A percentile compares a stretch with the other conserved stretches of the same genome.
These are phyloP conservation scores for Spodoptera litura DNA, from an alignment of 1,140 invertebrate genomes.

Conservation along the genomic window DNA sequence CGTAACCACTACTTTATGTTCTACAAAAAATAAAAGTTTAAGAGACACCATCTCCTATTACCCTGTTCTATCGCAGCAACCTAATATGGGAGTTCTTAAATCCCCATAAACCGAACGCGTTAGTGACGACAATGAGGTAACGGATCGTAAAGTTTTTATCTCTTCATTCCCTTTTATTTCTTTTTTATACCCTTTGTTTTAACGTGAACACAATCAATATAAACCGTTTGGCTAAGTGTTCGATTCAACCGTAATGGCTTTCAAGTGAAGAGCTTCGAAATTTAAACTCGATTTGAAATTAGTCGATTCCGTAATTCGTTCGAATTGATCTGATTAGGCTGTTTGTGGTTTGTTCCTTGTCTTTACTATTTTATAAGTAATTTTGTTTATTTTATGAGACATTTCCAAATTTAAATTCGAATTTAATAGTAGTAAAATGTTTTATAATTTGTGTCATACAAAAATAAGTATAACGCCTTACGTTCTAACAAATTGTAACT, in stretches of 20 bases:
- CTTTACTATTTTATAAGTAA: background rate
- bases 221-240: slow-evolving; percentile 46
- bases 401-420: background rate
- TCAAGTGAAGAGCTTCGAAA: slow-evolving; percentile 2
- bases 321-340: background rate
- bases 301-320: slow-evolving; percentile 25
- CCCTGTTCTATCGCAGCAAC: slow-evolving; percentile 56
- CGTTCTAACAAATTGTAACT: too few relatives aligned
- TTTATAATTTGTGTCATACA: too few relatives aligned
- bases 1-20: too few relatives aligned
- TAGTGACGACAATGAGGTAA: slow-evolving; percentile 69
- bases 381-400: background rate
- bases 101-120: slow-evolving; percentile 70
- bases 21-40: too few relatives aligned
- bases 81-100: slow-evolving; percentile 68
- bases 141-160: slow-evolving; percentile 82
- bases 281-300: slow-evolving; percentile 38
- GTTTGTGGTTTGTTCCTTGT: background rate
- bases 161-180: slow-evolving; percentile 75
- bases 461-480: too few relatives aligned
- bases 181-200: slow-evolving; percentile 71
- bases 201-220: slow-evolving; percentile 47
- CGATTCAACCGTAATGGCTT: slow-evolving; percentile 25
- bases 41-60: slow-evolving; percentile 40
- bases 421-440: background rate